Evolutionary conservation across 1,140 invertebrate species (phyloP), one percentile per base, ranked within the genome.

Genomic region (Venturia canescens): DNA sequence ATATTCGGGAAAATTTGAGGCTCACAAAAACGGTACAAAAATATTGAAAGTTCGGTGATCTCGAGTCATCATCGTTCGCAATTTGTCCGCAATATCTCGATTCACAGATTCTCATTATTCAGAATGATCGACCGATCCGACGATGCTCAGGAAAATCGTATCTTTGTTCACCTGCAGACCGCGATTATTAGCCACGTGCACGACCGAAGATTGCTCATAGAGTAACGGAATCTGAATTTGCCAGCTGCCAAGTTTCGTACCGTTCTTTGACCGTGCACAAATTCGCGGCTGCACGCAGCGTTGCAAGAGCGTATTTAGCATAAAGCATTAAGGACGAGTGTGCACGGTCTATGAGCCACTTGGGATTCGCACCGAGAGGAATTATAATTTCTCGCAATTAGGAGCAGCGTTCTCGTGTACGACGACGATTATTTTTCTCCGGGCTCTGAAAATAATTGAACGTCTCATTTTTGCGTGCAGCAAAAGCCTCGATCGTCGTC

Each of bases 211-310:
- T 44, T 44, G 38, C 38, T 44, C 7, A 53, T 53, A n/a, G 50
- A n/a, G 50, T 53, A 53, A 53, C 50, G 50, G 50, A 21, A 53
- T 53, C 18, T n/a, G 50, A 53, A 53, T 53, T 53, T 53, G 50
- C 50, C 50, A 21, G 50, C 16, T 53, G 50, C 50, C 50, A 53
- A 53, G 50, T 53, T 53, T 53, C 50, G n/a, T 21, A 53, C 50
- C 50, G 50, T 53, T 53, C 50, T 21, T 53, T 53, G 50, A 53
- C n/a, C 50, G 50, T 53, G 50, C 50, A 53, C 50, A 53, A 53
- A 53, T 53, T 53, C n/a, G 50, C 50, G n/a, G 7, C 16, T 53
- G 50, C 50, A 53, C 11, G 50, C 18, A 21, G 16, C 50, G 50
- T 53, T 53, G 50, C 50, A 53, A n/a, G 16, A 53, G n/a, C 50